Conservation (phyloP, 35 echinoderm and acorn worm genomes). For the Lytechinus pictus region DNA sequence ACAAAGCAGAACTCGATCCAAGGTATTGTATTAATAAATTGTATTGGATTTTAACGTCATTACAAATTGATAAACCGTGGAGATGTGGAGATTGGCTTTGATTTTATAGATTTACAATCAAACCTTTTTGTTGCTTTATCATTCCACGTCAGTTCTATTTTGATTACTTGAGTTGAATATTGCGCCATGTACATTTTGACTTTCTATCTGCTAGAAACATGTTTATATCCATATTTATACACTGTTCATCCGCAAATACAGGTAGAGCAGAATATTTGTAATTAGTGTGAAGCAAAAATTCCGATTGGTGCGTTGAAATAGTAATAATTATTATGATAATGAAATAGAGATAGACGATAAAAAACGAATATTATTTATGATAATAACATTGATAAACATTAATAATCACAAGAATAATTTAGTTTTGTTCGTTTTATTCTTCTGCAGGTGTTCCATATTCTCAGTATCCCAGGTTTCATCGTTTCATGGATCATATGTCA, state of each 20-base stretch:
- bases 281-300: too few relatives aligned
- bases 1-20: neutral
- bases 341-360: too few relatives aligned
- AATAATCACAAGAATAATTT: too few relatives aligned
- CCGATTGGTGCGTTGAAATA: too few relatives aligned
- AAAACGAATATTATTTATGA: too few relatives aligned
- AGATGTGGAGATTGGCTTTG: neutral
- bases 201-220: neutral
- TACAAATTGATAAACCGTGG: neutral
- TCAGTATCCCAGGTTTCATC: constrained; percentile 85
- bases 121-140: neutral
- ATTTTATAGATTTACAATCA: neutral
- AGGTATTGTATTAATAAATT: neutral
- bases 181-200: neutral
- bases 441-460: constrained; percentile 85
- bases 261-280: too few relatives aligned
- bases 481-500: constrained; percentile 97
- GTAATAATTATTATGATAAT: too few relatives aligned
- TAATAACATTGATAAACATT: too few relatives aligned
- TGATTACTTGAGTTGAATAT: neutral
- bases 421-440: constrained; percentile 32
- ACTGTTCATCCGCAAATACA: too few relatives aligned
- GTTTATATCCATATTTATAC: too few relatives aligned
- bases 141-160: neutral
- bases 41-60: neutral